Percentiles rank a stretch among this genome's conserved stretches.
These are phyloP conservation scores for Monochamus alternatus DNA, from an alignment of 2,888 invertebrate species.

Conservation along the genomic window DNA sequence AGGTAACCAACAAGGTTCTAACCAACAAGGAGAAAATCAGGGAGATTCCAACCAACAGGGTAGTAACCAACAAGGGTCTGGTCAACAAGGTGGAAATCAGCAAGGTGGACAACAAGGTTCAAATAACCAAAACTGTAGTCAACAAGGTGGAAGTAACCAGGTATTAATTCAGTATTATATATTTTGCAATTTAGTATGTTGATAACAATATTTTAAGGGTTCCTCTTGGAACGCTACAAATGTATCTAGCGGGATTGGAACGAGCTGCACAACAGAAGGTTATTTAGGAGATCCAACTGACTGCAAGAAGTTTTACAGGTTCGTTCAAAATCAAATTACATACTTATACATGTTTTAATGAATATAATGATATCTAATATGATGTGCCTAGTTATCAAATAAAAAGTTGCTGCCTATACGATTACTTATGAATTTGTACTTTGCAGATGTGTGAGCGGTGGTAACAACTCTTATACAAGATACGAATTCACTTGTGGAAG, in stretches of 20 bases:
- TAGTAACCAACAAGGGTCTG: slow-evolving; percentile 66
- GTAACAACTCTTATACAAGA: slow-evolving; percentile 73
- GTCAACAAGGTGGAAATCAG: slow-evolving; percentile 28
- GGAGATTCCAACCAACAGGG: slow-evolving; percentile 59
- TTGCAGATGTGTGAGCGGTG: slow-evolving; percentile 81
- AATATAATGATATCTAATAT: no score
- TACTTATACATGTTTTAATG: no score
- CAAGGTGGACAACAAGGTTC: slow-evolving; percentile 21
- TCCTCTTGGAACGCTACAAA: slow-evolving; percentile 39
- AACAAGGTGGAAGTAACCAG: slow-evolving; percentile 46
- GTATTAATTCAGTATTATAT: slow-evolving; percentile 37
- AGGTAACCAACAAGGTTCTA: slow-evolving; percentile 28
- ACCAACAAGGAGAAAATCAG: slow-evolving; percentile 34
- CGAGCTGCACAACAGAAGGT: slow-evolving; percentile 60
- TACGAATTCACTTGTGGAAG: slow-evolving; percentile 80
- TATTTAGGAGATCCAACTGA: slow-evolving; percentile 62
- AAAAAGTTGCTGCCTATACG: no score
- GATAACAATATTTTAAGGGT: slow-evolving; percentile 12
- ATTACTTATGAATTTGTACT: slow-evolving; percentile 75
- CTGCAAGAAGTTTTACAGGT: slow-evolving; percentile 66
- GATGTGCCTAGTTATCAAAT: no score
- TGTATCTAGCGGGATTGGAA: slow-evolving; percentile 48
- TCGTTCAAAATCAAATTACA: slow-evolving; percentile 45
- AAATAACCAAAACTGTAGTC: slow-evolving; percentile 67
- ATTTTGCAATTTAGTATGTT: background rate